Percentiles rank a stretch among this genome's conserved stretches.
Evolutionary conservation across 2,113 vertebrate species (phyloP).

Genomic region (Chloropsis hardwickii): DNA sequence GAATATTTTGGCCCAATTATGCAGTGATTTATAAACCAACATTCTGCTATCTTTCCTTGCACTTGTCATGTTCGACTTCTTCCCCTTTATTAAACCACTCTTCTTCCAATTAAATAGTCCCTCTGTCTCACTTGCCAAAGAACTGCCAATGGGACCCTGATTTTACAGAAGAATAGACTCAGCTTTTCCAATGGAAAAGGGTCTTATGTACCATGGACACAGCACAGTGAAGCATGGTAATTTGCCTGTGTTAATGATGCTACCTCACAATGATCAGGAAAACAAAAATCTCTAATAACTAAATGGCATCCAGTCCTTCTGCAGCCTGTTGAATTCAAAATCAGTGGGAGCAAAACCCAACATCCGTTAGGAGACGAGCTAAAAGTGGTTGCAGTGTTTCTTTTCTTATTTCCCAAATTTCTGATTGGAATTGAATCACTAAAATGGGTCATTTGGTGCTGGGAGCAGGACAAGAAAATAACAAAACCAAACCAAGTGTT

Average conservation of each 20-base stretch:
- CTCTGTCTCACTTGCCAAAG: constrained; percentile 83
- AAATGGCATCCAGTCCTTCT: constrained; percentile 43
- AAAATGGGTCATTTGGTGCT: background rate
- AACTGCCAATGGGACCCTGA: constrained; percentile 78
- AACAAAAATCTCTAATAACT: constrained; percentile 76
- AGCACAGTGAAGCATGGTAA: constrained; percentile 77
- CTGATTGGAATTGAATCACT: background rate
- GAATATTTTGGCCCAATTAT: background rate
- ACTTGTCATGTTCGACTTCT: constrained; percentile 38
- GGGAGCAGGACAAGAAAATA: background rate
- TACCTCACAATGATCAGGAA: constrained; percentile 73
- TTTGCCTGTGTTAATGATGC: constrained; percentile 85
- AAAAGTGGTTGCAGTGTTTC: background rate
- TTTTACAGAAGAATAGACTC: constrained; percentile 81
- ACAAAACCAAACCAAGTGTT: background rate
- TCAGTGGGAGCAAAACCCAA: background rate
- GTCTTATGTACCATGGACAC: constrained; percentile 75
- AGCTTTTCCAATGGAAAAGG: constrained; percentile 75
- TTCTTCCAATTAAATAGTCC: constrained; percentile 77
- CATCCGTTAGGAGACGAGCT: background rate
- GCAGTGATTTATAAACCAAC: constrained; percentile 5
- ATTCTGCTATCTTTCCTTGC: constrained; percentile 29
- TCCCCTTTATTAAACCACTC: constrained; percentile 71
- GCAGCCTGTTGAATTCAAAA: constrained; percentile 37
- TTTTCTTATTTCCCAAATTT: background rate